phyloP scores from a whole-genome alignment of 1,140 invertebrate species.

The Drosophila subobscura region DNA sequence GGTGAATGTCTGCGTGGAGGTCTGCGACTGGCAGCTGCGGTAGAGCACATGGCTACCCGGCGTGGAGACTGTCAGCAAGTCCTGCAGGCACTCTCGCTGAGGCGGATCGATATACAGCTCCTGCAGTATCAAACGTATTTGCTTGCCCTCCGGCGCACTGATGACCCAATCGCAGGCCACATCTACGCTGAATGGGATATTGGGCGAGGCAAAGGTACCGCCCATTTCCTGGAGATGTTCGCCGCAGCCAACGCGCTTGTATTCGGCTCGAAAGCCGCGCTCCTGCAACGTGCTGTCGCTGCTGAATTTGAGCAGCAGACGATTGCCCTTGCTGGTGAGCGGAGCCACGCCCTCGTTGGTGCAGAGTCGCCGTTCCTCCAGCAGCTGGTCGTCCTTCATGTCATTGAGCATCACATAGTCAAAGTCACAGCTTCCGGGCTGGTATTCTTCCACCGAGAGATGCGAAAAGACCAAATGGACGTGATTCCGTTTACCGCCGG shows the following conservation, averaged over 20 bases:
- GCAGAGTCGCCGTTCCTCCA: slow-evolving; percentile 84
- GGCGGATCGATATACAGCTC: slow-evolving; percentile 86
- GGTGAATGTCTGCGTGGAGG: slow-evolving; percentile 76
- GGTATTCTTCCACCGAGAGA: slow-evolving; percentile 86
- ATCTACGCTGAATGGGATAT: slow-evolving; percentile 86
- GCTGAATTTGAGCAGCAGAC: slow-evolving; percentile 84
- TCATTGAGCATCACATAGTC: slow-evolving; percentile 85
- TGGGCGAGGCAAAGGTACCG: slow-evolving; percentile 64
- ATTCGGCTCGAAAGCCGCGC: slow-evolving; percentile 84
- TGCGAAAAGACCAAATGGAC: slow-evolving; percentile 90
- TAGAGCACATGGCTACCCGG: slow-evolving; percentile 21
- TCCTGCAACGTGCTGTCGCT: slow-evolving; percentile 83
- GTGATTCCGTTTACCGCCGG: slow-evolving; percentile 87
- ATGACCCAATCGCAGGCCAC: slow-evolving; percentile 91
- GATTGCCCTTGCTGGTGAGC: slow-evolving; percentile 62
- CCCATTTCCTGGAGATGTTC: slow-evolving; percentile 11
- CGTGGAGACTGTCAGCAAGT: slow-evolving; percentile 36
- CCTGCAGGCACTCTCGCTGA: slow-evolving; percentile 41
- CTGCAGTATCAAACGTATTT: slow-evolving; percentile 83
- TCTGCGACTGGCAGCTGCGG: slow-evolving; percentile 51
- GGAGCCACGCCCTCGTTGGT: slow-evolving; percentile 2
- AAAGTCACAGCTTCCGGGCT: slow-evolving; percentile 82
- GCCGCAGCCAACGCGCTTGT: slow-evolving; percentile 83
- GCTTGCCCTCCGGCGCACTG: slow-evolving; percentile 86
- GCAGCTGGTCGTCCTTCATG: slow-evolving; percentile 63